Conservation (phyloP, 2,113 vertebrate species). For the Struthio camelus region DNA sequence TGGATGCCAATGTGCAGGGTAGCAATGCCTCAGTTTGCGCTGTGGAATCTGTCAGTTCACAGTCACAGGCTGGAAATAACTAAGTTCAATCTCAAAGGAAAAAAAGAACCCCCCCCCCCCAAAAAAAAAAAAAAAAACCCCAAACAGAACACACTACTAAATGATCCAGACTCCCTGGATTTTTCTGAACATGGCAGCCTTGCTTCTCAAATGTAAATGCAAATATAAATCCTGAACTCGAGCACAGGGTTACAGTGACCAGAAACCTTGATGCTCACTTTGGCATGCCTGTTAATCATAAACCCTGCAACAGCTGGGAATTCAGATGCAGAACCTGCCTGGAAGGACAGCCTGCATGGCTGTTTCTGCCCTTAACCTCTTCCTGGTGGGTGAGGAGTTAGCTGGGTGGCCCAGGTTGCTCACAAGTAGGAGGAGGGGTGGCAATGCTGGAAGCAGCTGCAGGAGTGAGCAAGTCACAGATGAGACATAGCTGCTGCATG, state of each 20-base stretch:
- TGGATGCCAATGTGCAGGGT: not conserved
- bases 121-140: not conserved
- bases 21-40: not conserved
- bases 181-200: not conserved
- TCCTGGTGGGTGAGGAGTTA: conserved; percentile 3
- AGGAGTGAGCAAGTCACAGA: not conserved
- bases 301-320: conserved; percentile 37
- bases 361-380: not conserved
- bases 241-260: not conserved
- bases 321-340: conserved; percentile 2
- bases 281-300: conserved; percentile 30
- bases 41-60: not conserved
- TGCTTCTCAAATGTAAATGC: not conserved
- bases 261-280: not conserved
- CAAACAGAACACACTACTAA: not conserved
- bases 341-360: conserved; percentile 25
- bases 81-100: not conserved
- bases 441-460: not conserved
- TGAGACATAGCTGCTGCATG: not conserved
- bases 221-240: not conserved
- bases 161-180: not conserved
- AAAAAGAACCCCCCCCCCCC: no score
- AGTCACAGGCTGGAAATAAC: not conserved
- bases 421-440: not conserved
- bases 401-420: not conserved